Percentiles rank a stretch among this genome's conserved stretches.
Conservation (phyloP, 2,797 vertebrate genomes). For the Sebastes flavidus region DNA sequence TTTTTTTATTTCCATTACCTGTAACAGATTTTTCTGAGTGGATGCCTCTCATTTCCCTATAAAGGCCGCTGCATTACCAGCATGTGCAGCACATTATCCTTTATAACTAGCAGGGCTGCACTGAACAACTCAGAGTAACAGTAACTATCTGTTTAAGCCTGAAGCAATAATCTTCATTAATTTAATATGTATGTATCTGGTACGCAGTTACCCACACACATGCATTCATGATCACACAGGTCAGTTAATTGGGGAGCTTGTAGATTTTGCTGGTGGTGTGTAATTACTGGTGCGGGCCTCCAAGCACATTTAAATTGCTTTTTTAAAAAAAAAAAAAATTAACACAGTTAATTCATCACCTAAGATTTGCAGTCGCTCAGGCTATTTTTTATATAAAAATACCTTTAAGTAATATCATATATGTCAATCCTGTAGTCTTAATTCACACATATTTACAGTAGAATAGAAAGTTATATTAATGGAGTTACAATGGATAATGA, state of each 20-base stretch:
- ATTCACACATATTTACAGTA: slow-evolving; percentile 1
- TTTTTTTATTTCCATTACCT: slow-evolving; percentile 66
- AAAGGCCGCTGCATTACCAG: slow-evolving; percentile 30
- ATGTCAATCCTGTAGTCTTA: not conserved
- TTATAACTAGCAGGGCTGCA: slow-evolving; percentile 29
- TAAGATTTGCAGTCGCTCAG: slow-evolving; percentile 34
- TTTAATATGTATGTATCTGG: slow-evolving; percentile 61
- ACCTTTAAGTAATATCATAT: slow-evolving; percentile 3
- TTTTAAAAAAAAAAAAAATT: slow-evolving; percentile 50
- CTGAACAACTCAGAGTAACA: slow-evolving; percentile 25
- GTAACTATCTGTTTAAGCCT: slow-evolving; percentile 57
- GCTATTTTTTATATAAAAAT: slow-evolving; percentile 5
- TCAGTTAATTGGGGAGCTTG: slow-evolving; percentile 53
- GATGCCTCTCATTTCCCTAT: slow-evolving; percentile 54
- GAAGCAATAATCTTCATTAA: slow-evolving; percentile 72
- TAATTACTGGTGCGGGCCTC: slow-evolving; percentile 74
- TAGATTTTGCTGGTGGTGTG: slow-evolving; percentile 55
- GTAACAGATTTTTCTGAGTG: slow-evolving; percentile 61
- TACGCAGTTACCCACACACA: slow-evolving; percentile 41
- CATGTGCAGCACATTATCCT: slow-evolving; percentile 56
- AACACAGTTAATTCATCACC: slow-evolving; percentile 63
- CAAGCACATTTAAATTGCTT: slow-evolving; percentile 76
- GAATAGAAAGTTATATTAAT: slow-evolving; percentile 3
- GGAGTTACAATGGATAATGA: not conserved
- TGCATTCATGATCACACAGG: slow-evolving; percentile 56